A percentile compares a stretch with the other conserved stretches of the same genome.
These are phyloP conservation scores for Micromussa lordhowensis DNA, from an alignment of 92 coral and sea anemone genomes.

Conservation along the genomic window DNA sequence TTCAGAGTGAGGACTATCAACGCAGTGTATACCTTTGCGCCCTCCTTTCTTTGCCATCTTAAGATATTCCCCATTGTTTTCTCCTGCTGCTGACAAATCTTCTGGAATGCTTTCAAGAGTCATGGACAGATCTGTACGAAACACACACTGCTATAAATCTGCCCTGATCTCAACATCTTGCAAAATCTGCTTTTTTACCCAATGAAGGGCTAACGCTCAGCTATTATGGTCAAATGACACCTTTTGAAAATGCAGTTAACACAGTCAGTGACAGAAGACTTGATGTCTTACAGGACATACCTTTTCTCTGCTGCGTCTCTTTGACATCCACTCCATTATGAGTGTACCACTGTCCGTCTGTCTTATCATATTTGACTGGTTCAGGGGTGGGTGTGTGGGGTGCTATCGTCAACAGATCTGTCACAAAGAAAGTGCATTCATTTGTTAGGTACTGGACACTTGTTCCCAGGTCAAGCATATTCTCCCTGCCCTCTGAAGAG, in stretches of 20 bases:
- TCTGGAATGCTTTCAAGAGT: constrained; percentile 29
- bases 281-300: not conserved
- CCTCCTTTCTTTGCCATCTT: constrained; percentile 48
- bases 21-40: constrained; percentile 13
- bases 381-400: constrained; percentile 34
- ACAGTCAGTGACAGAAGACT: too few species aligned
- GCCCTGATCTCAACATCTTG: too few species aligned
- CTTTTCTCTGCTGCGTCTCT: constrained; percentile 37
- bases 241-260: too few species aligned
- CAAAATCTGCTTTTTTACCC: too few species aligned
- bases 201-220: too few species aligned
- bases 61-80: constrained; percentile 34
- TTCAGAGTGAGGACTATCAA: not conserved
- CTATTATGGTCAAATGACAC: too few species aligned
- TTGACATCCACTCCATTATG: constrained; percentile 47
- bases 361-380: constrained; percentile 46
- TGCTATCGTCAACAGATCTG: constrained; percentile 48
- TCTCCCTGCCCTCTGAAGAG: too few species aligned
- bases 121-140: constrained; percentile 5
- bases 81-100: constrained; percentile 25
- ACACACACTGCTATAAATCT: not conserved
- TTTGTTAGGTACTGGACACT: not conserved
- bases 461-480: too few species aligned
- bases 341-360: constrained; percentile 64
- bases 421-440: not conserved